A percentile compares a stretch with the other conserved stretches of the same genome.
Evolutionary conservation across 92 coral and sea anemone species (phyloP).

Genomic region (Phymanthus crucifer): DNA sequence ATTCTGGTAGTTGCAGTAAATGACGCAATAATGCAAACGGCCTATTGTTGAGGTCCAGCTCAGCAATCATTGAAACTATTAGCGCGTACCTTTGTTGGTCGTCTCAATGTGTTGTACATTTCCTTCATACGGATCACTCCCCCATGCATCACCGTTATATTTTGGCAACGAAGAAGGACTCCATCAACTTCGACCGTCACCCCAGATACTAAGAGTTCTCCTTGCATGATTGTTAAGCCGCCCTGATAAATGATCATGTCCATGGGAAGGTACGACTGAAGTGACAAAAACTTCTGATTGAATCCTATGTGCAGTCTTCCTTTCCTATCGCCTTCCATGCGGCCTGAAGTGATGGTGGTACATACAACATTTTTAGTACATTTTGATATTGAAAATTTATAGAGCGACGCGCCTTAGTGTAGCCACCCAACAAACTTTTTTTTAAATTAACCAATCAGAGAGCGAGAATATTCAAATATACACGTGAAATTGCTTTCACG

Average conservation of each 20-base stretch:
- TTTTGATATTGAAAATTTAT: background rate
- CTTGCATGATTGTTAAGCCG: conserved; percentile 93
- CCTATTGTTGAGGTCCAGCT: too few species aligned
- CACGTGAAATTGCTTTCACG: too few species aligned
- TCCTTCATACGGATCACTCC: conserved; percentile 93
- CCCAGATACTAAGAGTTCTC: conserved; percentile 93
- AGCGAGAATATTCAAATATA: too few species aligned
- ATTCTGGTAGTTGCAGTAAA: too few species aligned
- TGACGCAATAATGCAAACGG: too few species aligned
- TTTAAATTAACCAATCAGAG: too few species aligned
- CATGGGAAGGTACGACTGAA: conserved; percentile 87
- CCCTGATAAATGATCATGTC: conserved; percentile 97
- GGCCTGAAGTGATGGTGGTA: conserved; percentile 6
- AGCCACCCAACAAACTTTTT: too few species aligned
- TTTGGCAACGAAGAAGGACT: conserved; percentile 87
- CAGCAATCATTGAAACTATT: too few species aligned
- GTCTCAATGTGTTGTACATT: conserved; percentile 83
- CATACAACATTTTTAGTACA: background rate
- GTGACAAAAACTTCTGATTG: conserved; percentile 92
- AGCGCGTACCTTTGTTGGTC: conserved; percentile 68
- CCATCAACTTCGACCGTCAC: conserved; percentile 98
- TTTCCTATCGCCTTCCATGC: conserved; percentile 71
- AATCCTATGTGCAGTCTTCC: conserved; percentile 91
- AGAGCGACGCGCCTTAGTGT: too few species aligned
- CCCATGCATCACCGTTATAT: conserved; percentile 88